Base-by-base conservation (phyloP, 1,140 invertebrate genomes). In the Apis dorsata region DNA sequence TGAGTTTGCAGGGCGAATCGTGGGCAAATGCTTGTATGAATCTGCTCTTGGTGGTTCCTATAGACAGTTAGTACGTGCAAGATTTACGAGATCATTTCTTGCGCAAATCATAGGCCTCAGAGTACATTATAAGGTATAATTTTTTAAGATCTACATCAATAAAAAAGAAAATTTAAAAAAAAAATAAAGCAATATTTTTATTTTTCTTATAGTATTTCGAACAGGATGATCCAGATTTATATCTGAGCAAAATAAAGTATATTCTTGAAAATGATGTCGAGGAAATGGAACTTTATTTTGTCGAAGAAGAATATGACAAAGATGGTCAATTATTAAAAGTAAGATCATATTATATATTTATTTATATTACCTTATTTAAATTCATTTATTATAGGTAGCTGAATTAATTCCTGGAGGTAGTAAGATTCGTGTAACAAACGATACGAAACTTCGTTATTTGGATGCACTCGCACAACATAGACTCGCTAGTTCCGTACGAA, bases 11-110 rank as follows among this genome's bases (percentile, higher is more conserved):
- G 98, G 98, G 53, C 97, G 97, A 93, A 96, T 99, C 85, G 97
- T 99, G n/a, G 98, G 98, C 69, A 98, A 98, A 94, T 98, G 97
- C 94, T 93, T 98, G 79, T 99, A 98, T 91, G 98, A 99, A 93
- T 98, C 97, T 69, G 97, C 98, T 17, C 94, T 98, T 21, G 98
- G 98, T 10, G 97, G 97, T 49, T 96, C 96, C 17, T 98, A 98
- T 94, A 94, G 98, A 7, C 98, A 98, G 93, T 94, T 98, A 79
- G 98, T 99, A 21, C 96, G 98, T 80, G 98, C 98, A 1, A 95
- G 97, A 85, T 98, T 99, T 90, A 97, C 98, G 34, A 95, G 98
- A 77, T 98, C 98, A n/a, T 99, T 99, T 94, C 94, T 99, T 55
- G 98, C 98, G 63, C 98, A 99, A 94, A 96, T 99, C 68, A 99